Evolutionary conservation across 2,888 invertebrate species (phyloP).

Genomic region (Aproaerema taeniolella): DNA sequence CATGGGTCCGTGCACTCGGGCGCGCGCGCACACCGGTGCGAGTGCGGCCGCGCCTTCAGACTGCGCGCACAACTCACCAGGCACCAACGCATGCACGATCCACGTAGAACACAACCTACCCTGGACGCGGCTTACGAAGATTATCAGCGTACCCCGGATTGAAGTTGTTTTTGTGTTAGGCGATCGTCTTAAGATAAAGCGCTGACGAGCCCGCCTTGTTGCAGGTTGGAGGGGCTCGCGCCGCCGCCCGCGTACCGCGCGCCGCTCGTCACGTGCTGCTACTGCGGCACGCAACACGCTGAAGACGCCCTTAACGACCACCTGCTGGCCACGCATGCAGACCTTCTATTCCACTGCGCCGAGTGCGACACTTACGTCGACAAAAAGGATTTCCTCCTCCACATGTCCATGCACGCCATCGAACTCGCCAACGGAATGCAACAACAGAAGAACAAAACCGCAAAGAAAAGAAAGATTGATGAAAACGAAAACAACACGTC

Average conservation of each 20-base stretch:
- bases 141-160: neutral
- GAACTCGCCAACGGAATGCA: constrained; percentile 27
- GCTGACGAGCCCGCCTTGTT: constrained; percentile 32
- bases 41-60: constrained; percentile 72
- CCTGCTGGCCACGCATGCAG: constrained; percentile 39
- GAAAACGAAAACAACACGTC: too few species aligned
- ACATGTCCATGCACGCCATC: constrained; percentile 53
- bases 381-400: constrained; percentile 42
- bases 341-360: constrained; percentile 55
- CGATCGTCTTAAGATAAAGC: too few species aligned
- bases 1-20: constrained; percentile 77
- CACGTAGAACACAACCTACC: too few species aligned
- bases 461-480: constrained; percentile 5
- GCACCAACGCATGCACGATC: constrained; percentile 32
- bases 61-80: constrained; percentile 43
- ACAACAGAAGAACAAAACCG: too few species aligned
- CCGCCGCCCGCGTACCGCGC: constrained; percentile 10
- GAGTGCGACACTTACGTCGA: constrained; percentile 52
- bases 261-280: constrained; percentile 26
- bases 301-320: constrained; percentile 33
- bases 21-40: constrained; percentile 70
- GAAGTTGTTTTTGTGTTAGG: neutral
- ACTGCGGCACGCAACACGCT: constrained; percentile 28
- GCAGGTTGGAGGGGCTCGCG: constrained; percentile 30
- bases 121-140: too few species aligned